A percentile compares a stretch with the other conserved stretches of the same genome.
These are phyloP conservation scores for Paradisaea rubra DNA, from an alignment of 2,113 vertebrate species.

Conservation along the genomic window DNA sequence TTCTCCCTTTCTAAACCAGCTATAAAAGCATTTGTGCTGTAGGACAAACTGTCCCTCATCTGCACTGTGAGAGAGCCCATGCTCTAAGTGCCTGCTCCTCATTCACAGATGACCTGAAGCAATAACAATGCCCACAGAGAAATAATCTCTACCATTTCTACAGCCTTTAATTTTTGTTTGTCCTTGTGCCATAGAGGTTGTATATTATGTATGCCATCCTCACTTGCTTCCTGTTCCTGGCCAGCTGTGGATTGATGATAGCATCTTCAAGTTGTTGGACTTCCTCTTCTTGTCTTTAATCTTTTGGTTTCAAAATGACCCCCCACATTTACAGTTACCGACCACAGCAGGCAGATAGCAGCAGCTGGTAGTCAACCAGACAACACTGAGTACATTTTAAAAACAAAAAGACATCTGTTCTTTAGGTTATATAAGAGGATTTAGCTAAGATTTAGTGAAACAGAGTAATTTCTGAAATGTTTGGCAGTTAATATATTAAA, in stretches of 20 bases:
- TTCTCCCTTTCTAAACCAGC: not conserved
- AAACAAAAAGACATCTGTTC: conserved; percentile 18
- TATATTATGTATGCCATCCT: conserved; percentile 30
- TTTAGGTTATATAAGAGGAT: conserved; percentile 20
- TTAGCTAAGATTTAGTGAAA: conserved; percentile 11
- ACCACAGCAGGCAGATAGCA: conserved; percentile 56
- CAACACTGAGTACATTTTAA: not conserved
- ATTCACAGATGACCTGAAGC: not conserved
- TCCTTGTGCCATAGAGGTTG: not conserved
- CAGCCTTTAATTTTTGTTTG: not conserved
- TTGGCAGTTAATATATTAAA: not conserved
- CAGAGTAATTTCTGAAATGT: not conserved
- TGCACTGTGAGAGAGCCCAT: not conserved
- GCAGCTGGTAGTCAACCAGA: conserved; percentile 34
- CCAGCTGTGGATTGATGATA: conserved; percentile 76
- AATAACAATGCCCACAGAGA: not conserved
- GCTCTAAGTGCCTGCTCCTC: not conserved
- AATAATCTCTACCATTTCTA: not conserved
- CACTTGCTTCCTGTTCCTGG: conserved; percentile 68
- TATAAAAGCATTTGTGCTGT: not conserved
- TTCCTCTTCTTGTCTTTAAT: conserved; percentile 74
- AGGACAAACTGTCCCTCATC: not conserved
- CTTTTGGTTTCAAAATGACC: conserved; percentile 67
- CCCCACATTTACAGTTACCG: conserved; percentile 56
- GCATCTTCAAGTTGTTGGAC: conserved; percentile 73